A percentile compares a stretch with the other conserved stretches of the same genome.
Evolutionary conservation across 2,797 vertebrate genomes (phyloP).

Genomic region (Florisuga fusca): DNA sequence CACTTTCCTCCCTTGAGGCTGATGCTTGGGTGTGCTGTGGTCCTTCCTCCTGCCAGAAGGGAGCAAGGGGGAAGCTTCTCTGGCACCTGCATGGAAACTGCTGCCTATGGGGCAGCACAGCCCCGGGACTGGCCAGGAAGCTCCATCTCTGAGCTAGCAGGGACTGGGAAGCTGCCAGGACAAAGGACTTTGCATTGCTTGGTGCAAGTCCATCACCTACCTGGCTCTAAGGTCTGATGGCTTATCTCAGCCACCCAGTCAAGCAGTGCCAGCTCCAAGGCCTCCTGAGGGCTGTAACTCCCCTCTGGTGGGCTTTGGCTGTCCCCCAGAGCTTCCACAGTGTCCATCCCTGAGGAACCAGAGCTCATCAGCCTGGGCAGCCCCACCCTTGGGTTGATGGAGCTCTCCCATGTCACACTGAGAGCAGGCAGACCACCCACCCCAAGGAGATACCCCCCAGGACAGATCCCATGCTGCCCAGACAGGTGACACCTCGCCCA

Average conservation of each 20-base stretch:
- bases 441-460: background rate
- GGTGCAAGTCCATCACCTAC: constrained; percentile 28
- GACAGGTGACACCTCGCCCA: background rate
- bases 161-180: background rate
- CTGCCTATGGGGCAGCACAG: background rate
- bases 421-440: fast-evolving
- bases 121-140: background rate
- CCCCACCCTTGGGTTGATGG: background rate
- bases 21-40: background rate
- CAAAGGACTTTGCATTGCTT: background rate
- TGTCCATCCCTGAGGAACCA: background rate
- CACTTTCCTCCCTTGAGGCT: background rate
- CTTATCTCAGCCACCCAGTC: constrained; percentile 88
- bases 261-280: constrained; percentile 80
- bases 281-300: constrained; percentile 83
- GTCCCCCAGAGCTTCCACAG: background rate
- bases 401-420: background rate
- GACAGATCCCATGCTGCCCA: background rate
- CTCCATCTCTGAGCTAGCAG: background rate
- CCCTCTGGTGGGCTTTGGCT: background rate
- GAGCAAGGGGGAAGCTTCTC: background rate
- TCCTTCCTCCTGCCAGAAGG: constrained; percentile 30
- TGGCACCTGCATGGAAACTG: background rate
- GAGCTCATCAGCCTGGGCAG: background rate
- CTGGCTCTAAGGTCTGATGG: constrained; percentile 83